phyloP scores from a whole-genome alignment of 2,797 vertebrate species.

The Antrozous pallidus region DNA sequence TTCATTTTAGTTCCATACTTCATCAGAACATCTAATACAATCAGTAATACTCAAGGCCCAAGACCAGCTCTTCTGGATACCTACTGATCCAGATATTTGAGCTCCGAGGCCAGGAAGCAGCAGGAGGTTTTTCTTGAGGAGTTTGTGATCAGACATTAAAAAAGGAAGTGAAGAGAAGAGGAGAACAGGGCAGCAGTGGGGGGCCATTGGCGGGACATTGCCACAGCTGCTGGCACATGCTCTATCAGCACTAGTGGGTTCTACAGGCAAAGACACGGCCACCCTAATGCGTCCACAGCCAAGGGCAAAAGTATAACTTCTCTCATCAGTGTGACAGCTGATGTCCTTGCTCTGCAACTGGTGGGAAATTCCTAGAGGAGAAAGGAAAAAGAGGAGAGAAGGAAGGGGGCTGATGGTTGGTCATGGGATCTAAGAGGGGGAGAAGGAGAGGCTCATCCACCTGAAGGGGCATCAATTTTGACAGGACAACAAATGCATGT shows the following conservation, averaged over 20 bases:
- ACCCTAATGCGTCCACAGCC: fast-evolving
- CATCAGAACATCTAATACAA: neutral
- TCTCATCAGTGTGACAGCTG: neutral
- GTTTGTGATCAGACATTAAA: neutral
- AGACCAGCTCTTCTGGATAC: neutral
- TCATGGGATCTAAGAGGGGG: too few species aligned
- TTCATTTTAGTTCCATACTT: neutral
- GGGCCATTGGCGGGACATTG: fast-evolving
- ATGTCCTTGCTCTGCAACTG: neutral
- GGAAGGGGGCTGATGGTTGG: neutral
- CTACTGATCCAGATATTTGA: neutral
- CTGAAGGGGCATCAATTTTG: neutral
- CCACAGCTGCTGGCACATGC: fast-evolving
- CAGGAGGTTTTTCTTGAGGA: neutral
- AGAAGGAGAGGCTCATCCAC: neutral
- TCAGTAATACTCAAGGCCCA: neutral
- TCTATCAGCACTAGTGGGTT: neutral
- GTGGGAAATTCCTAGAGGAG: neutral
- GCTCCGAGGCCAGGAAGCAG: neutral
- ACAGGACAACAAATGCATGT: neutral
- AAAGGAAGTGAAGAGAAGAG: fast-evolving
- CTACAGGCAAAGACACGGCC: fast-evolving
- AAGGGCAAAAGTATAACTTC: neutral
- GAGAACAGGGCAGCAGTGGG: fast-evolving
- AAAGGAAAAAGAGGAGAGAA: neutral